Evolutionary conservation across 1,140 invertebrate genomes (phyloP), one percentile per base, ranked within the genome.

Genomic region (Ctenoplectra terminalis): DNA sequence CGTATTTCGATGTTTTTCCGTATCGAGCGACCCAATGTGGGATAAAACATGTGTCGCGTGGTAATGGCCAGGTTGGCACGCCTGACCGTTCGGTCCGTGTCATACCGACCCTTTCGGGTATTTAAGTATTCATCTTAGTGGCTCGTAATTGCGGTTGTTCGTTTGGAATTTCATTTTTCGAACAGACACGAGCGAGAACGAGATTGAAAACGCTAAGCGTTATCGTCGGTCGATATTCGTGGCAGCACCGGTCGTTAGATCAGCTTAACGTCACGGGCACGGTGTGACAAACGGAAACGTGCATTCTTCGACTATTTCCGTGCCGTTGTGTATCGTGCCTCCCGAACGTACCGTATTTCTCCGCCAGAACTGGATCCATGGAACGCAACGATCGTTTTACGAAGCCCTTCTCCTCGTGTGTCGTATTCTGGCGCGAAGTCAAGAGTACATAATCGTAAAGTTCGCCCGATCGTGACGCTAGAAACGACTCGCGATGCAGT

Each of bases 211-310:
- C 34, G 6, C 1, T 29, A 5, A n/a, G 31, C 2, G 17, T 72
- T 72, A 56, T 20, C 34, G n/a, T 58, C 37, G 52, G n/a, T 72
- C 50, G 70, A 56, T 72, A 58, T 26, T 58, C 52, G 52, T 2
- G 40, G 54, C 72, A 34, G 26, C 43, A 37, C 54, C 29, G 43
- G 31, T 23, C 40, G 26, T 74, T 26, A 63, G 54, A 74, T 61
- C 43, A 52, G 56, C 46, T 54, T 54, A 71, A 64, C 58, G 56
- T 17, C 23, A n/a, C 56, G 37, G n/a, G 46, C 40, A 40, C 23
- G n/a, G 15, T 17, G 69, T 67, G 64, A 76, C 82, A 81, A 72
- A 75, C 54, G 77, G 74, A 86, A 86, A 76, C 78, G 76, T 70
- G 40, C 34, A 66, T 26, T 81, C 56, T 46, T 60, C 66, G 72